phyloP scores from a whole-genome alignment of 2,113 vertebrate species.

The Thinocorus orbignyianus region DNA sequence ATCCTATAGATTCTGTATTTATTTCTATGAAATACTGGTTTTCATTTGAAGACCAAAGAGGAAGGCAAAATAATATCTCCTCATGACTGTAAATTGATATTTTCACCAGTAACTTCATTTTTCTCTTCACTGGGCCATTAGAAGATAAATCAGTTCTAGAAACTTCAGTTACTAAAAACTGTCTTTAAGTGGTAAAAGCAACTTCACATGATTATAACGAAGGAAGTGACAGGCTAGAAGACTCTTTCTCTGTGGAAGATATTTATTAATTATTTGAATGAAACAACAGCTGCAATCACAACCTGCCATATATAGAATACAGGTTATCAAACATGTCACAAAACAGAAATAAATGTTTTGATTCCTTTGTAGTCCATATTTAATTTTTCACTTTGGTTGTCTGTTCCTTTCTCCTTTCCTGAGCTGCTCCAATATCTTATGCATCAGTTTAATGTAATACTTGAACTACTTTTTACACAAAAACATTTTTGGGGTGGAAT shows the following conservation, averaged over 20 bases:
- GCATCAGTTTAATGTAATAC: background rate
- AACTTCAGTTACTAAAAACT: background rate
- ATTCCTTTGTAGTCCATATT: background rate
- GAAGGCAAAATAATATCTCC: background rate
- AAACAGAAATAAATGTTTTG: background rate
- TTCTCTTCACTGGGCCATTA: background rate
- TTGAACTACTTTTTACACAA: background rate
- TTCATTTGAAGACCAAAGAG: background rate
- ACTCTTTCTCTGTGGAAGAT: background rate
- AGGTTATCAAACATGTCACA: background rate
- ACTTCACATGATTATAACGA: background rate
- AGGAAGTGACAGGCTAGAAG: background rate
- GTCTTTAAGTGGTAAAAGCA: background rate
- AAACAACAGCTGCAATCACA: background rate
- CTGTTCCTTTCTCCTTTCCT: background rate
- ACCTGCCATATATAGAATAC: background rate
- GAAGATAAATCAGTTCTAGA: background rate
- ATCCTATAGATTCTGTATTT: background rate
- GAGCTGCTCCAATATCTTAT: background rate
- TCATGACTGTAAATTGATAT: background rate
- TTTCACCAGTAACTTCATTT: background rate
- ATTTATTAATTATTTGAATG: background rate
- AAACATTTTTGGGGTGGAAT: background rate
- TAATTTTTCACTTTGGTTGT: background rate
- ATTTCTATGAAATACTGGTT: background rate